These are phyloP conservation scores for Leptoclinus maculatus DNA, from an alignment of 2,797 vertebrate genomes.

Conservation along the genomic window DNA sequence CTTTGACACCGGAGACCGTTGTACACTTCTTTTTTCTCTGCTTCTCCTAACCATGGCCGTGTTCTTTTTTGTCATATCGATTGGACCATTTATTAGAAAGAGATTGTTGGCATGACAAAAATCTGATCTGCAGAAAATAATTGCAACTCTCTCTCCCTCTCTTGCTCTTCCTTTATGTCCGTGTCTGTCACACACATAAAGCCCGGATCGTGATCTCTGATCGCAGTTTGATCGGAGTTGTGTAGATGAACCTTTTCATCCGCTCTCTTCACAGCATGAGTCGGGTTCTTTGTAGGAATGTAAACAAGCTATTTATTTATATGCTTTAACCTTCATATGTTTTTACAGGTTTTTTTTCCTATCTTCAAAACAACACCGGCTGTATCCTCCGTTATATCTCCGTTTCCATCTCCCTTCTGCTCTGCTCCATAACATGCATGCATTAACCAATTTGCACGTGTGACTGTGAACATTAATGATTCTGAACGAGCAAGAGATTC, in stretches of 20 bases:
- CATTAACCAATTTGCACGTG: background rate
- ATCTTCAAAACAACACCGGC: background rate
- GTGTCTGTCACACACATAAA: background rate
- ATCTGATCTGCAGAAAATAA: no score
- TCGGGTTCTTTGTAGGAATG: background rate
- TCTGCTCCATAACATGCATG: background rate
- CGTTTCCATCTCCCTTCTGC: background rate
- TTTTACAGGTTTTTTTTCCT: slow-evolving; percentile 16
- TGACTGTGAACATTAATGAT: background rate
- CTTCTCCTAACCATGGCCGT: no score
- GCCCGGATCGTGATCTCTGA: slow-evolving; percentile 23
- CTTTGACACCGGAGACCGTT: no score
- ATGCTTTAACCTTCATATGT: background rate
- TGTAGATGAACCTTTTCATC: slow-evolving; percentile 22
- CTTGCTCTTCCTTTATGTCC: no score
- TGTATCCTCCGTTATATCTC: background rate
- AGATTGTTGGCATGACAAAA: no score
- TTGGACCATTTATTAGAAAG: no score
- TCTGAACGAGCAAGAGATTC: background rate
- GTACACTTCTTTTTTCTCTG: no score
- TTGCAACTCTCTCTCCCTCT: no score
- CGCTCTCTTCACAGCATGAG: slow-evolving; percentile 4
- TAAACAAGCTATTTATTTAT: slow-evolving; percentile 38
- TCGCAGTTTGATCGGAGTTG: slow-evolving; percentile 14
- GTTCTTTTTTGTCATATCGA: no score